Evolutionary conservation across 2,888 invertebrate genomes (phyloP), one percentile per base, ranked within the genome.

Genomic region (Chalcosyrphus nemorum): DNA sequence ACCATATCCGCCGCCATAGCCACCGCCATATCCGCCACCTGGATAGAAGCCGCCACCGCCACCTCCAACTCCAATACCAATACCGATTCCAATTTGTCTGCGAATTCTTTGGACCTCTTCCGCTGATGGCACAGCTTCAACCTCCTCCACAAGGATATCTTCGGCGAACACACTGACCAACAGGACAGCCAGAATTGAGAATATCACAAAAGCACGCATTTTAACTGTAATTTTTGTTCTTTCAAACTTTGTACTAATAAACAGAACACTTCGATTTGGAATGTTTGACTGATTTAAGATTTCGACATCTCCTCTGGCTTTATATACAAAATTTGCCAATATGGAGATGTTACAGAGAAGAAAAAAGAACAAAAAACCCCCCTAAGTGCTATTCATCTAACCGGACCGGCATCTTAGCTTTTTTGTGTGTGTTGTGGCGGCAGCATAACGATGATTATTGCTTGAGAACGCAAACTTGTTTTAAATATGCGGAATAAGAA

Each of bases 161-260:
- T 70, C 59, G 5, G 77, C 77, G 4, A 66, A 32, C 7, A 52
- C 76, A 13, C 76, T 57, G 21, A 66, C 56, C 52, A 71, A 6
- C 13, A 82, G 6, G 15, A 59, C 66, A 11, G 72, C 66, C 9
- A 77, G 11, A 2, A 82, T 52, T 6, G 77, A 32, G 11, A 77
- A 72, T 52, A 77, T 52, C 9, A 63, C 59, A 54, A 71, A 72
- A 47, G 52, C 61, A 56, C 82, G 82, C 82, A 82, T 82, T 54
- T 63, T 61, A 1, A 54, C 1, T 38, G 17, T 4, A 29, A 29
- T 29, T 32, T 29, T 47, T 56, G 2, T 27, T 3, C 50, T 17
- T 13, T 4, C 9, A 47, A 43, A 35, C 11, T 52, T 38, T 41
- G n/a, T 13, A 41, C 11, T 45, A 17, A 21, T 52, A 29, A 29